Evolutionary conservation across 1,140 invertebrate species (phyloP).

Genomic region (Philopotamus ludificatus): DNA sequence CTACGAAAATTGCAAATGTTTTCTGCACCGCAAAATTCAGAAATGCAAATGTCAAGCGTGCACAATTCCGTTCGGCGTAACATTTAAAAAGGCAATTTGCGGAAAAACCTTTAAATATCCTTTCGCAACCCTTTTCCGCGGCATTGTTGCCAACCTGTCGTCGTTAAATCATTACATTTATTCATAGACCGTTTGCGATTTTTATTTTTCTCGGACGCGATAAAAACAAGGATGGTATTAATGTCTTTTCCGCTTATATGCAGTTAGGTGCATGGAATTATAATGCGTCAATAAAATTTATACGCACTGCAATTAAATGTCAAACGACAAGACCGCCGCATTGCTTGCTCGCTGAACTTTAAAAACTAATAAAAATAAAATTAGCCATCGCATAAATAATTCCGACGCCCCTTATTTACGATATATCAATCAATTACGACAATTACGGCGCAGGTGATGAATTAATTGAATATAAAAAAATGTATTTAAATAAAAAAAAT

Average conservation of each 20-base stretch:
- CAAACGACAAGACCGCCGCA: background rate
- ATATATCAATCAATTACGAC: background rate
- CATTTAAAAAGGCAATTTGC: too few relatives aligned
- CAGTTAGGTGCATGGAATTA: conserved; percentile 14
- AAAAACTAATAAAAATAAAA: conserved; percentile 6
- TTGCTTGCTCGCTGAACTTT: background rate
- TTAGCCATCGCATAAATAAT: background rate
- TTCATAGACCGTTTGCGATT: too few relatives aligned
- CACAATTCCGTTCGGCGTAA: too few relatives aligned
- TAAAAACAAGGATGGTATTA: background rate
- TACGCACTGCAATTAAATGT: conserved; percentile 4
- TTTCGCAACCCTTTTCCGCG: too few relatives aligned
- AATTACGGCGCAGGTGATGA: background rate
- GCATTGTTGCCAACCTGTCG: background rate
- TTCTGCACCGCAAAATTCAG: background rate
- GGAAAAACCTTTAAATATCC: too few relatives aligned
- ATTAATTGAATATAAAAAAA: background rate
- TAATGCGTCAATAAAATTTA: conserved; percentile 19
- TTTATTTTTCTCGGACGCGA: too few relatives aligned
- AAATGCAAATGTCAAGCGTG: too few relatives aligned
- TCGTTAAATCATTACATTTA: background rate
- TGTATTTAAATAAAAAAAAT: too few relatives aligned
- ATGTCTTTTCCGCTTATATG: background rate
- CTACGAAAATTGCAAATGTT: too few relatives aligned
- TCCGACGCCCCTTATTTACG: background rate